Percentiles rank a stretch among this genome's conserved stretches.
phyloP scores from a whole-genome alignment of 2,888 invertebrate species.

The Zhuqinia jingwanae region DNA sequence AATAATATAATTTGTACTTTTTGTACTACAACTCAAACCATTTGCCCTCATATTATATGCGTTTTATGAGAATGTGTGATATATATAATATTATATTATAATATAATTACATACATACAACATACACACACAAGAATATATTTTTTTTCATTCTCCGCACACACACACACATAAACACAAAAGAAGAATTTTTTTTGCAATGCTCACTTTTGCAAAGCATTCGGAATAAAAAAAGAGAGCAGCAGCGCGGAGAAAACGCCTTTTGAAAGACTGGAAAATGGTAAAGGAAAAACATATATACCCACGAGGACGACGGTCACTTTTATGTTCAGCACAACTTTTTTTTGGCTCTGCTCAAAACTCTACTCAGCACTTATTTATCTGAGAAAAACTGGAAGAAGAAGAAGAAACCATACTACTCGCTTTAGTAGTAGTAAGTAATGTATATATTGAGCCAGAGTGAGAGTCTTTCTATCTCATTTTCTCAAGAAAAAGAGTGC shows the following conservation, averaged over 20 bases:
- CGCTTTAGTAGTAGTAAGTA: no score
- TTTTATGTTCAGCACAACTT: not conserved
- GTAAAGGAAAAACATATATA: not conserved
- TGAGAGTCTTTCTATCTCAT: not conserved
- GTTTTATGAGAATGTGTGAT: not conserved
- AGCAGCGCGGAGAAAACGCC: not conserved
- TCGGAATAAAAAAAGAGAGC: not conserved
- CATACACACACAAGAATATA: not conserved
- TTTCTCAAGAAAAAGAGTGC: not conserved
- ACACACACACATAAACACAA: not conserved
- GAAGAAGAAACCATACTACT: constrained; percentile 13
- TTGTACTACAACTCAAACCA: not conserved
- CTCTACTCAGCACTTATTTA: not conserved
- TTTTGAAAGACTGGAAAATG: constrained; percentile 3
- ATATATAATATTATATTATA: not conserved
- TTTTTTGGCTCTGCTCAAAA: not conserved
- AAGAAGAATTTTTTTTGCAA: not conserved
- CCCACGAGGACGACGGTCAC: no score
- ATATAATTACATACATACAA: not conserved
- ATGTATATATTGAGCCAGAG: no score
- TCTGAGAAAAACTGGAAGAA: constrained; percentile 37
- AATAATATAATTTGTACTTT: constrained; percentile 22
- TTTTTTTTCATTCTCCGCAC: not conserved
- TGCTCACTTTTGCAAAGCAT: not conserved
- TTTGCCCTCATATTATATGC: not conserved